Evolutionary conservation across 2,113 vertebrate species (phyloP), one percentile per base, ranked within the genome.

Genomic region (Chaenocephalus aceratus): DNA sequence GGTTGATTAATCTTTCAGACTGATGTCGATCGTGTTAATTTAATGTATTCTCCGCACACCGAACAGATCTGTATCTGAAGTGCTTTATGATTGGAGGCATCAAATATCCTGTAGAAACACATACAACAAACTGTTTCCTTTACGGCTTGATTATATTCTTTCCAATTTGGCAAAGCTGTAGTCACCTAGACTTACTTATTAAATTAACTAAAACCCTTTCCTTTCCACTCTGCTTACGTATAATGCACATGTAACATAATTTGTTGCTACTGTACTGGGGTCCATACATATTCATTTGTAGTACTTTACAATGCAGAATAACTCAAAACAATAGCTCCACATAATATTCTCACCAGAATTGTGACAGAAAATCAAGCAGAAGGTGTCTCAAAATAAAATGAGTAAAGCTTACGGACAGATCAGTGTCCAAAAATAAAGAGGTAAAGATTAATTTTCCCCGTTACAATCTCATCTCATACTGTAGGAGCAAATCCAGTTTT

Each of bases 101-200:
- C 61, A 72, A 75, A 79, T 72, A 85, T 83, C 74, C 79, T 78
- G 62, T 60, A 36, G 49, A 7, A 53, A 64, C 63, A 77, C 6
- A 68, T 57, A 52, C 65, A 54, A 46, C 60, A 46, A 53, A 36
- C 30, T 23, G 14, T 49, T 7, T 7, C 15, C 18, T 26, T 18
- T 7, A 23, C 48, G 21, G 23, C 15, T 21, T 12, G 18, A 7
- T 16, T 52, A 44, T 45, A 10, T 75, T 64, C 36, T 41, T 41
- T 41, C 6, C 13, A 14, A 2, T 34, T 18, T 65, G 34, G 48
- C 21, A 67, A 54, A 6, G 34, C 1, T 51, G 41, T 5, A 2
- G 23, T 65, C 21, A 16, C 16, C 34, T 63, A n/a, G 26, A 26
- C 36, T 51, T 18, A 36, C 16, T 45, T 4, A n/a, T 13, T 10